phyloP scores from a whole-genome alignment of 2,113 vertebrate genomes.

The Saguinus imperator region DNA sequence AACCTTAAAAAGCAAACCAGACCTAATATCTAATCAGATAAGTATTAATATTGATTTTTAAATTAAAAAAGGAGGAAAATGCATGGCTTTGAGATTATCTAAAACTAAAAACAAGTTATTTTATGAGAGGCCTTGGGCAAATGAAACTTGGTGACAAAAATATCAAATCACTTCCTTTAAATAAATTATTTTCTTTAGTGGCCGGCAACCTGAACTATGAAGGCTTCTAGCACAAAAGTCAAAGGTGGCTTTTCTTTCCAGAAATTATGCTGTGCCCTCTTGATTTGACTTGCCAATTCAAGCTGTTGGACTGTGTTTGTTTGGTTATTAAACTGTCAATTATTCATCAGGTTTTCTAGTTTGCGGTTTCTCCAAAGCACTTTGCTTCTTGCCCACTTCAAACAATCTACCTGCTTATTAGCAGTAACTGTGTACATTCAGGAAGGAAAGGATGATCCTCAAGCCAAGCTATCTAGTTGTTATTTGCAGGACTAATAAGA shows the following conservation, averaged over 20 bases:
- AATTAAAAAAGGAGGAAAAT: not conserved
- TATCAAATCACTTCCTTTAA: conserved; percentile 35
- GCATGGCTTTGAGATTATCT: conserved; percentile 17
- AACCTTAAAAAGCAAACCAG: conserved; percentile 2
- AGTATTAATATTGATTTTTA: conserved; percentile 36
- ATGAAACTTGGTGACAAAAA: conserved; percentile 23
- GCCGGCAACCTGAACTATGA: not conserved
- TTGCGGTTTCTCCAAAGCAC: not conserved
- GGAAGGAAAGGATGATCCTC: not conserved
- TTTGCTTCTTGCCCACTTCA: not conserved
- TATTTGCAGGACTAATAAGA: not conserved
- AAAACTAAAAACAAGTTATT: conserved; percentile 42
- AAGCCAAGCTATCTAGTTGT: not conserved
- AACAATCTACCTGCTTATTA: not conserved
- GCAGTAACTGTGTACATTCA: not conserved
- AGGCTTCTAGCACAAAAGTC: not conserved
- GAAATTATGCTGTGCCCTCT: not conserved
- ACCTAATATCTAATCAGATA: conserved; percentile 1
- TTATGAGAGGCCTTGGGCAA: not conserved
- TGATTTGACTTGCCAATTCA: not conserved
- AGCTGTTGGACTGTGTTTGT: not conserved
- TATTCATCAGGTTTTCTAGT: not conserved
- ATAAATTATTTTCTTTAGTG: not conserved
- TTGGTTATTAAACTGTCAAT: not conserved
- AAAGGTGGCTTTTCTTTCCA: not conserved